phyloP scores from a whole-genome alignment of 2,113 vertebrate species.

The Hyaena hyaena region DNA sequence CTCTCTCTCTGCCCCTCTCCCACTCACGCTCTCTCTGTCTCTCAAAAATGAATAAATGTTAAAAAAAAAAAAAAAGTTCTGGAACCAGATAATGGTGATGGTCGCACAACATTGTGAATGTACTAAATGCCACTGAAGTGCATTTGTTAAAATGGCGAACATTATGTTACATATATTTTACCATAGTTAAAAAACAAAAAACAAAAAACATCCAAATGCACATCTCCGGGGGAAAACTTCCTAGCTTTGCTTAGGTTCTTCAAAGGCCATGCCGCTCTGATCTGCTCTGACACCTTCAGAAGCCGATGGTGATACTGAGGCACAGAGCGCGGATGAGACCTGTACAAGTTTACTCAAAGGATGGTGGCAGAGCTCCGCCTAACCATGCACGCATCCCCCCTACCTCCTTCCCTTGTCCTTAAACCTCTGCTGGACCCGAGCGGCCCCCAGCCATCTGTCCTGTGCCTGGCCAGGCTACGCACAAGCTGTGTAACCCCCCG shows the following conservation, averaged over 20 bases:
- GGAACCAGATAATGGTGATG: not conserved
- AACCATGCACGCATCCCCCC: not conserved
- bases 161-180: not conserved
- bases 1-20: too few species aligned
- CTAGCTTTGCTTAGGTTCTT: slow-evolving; percentile 4
- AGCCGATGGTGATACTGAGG: not conserved
- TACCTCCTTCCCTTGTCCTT: not conserved
- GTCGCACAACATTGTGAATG: not conserved
- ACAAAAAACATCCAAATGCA: not conserved
- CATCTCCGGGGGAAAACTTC: not conserved
- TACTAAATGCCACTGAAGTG: not conserved
- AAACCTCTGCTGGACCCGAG: not conserved
- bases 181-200: not conserved
- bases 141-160: not conserved
- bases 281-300: not conserved
- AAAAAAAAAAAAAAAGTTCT: not conserved
- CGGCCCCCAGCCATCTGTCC: not conserved
- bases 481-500: not conserved
- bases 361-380: not conserved
- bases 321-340: not conserved
- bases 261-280: not conserved
- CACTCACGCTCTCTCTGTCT: too few species aligned
- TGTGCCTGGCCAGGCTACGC: not conserved
- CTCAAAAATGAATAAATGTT: too few species aligned
- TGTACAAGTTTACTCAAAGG: not conserved